Percentiles rank a stretch among this genome's conserved stretches.
Evolutionary conservation across 2,888 invertebrate species (phyloP).

Genomic region (Mimachlamys varia): DNA sequence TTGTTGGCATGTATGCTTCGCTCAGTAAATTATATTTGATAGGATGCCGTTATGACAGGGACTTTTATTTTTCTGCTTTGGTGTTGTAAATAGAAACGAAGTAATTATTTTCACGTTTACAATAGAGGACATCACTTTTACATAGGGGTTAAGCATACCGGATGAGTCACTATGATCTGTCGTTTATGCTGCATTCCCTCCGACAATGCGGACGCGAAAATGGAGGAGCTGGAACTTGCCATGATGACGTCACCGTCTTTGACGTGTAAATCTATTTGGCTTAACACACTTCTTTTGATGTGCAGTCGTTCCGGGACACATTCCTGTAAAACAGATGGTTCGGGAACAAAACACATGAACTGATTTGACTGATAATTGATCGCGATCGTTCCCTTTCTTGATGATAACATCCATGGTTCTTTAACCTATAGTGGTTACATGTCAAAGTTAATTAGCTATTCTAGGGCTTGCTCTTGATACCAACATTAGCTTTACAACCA

Average conservation of each 20-base stretch:
- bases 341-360: no score
- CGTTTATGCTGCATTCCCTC: constrained; percentile 88
- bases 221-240: constrained; percentile 96
- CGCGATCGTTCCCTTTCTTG: no score
- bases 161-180: constrained; percentile 86
- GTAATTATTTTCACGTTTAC: no score
- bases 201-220: constrained; percentile 92
- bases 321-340: constrained; percentile 84
- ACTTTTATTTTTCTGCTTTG: background rate
- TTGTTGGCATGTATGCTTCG: no score
- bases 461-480: no score
- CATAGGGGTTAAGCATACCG: constrained; percentile 82
- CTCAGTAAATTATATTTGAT: no score
- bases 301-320: constrained; percentile 95
- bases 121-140: background rate
- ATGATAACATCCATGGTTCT: no score
- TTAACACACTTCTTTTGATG: constrained; percentile 90
- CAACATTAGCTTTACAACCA: no score
- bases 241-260: constrained; percentile 82
- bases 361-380: no score
- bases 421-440: no score
- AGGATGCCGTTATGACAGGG: no score
- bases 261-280: constrained; percentile 87
- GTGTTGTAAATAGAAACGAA: background rate
- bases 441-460: no score